Percentiles rank a stretch among this genome's conserved stretches.
Evolutionary conservation across 2,888 invertebrate species (phyloP).

Genomic region (Cosmopolites sordidus): DNA sequence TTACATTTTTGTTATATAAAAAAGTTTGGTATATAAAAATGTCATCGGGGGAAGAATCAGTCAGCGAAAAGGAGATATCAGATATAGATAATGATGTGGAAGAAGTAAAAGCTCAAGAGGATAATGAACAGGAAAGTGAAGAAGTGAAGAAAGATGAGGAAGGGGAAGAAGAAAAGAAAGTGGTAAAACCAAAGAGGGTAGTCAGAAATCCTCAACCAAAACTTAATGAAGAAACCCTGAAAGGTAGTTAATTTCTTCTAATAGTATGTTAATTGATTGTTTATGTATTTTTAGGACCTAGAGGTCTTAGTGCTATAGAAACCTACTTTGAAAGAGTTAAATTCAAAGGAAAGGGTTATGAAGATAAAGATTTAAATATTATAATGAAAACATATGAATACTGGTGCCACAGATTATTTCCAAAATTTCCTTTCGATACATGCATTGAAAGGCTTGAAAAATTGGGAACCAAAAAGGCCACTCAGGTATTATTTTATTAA

Average conservation of each 20-base stretch:
- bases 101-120: conserved; percentile 16
- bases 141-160: conserved; percentile 24
- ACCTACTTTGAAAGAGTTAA: conserved; percentile 76
- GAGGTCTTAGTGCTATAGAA: conserved; percentile 78
- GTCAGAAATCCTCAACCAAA: conserved; percentile 63
- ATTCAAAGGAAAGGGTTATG: conserved; percentile 77
- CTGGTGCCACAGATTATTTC: conserved; percentile 91
- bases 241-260: conserved; percentile 48
- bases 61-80: conserved; percentile 26
- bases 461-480: conserved; percentile 74
- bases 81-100: conserved; percentile 25
- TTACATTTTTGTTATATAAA: neutral
- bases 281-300: conserved; percentile 42
- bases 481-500: conserved; percentile 71
- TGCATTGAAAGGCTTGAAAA: conserved; percentile 74
- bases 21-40: conserved; percentile 7
- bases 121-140: conserved; percentile 25
- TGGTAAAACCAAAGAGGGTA: conserved; percentile 53
- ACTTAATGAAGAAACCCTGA: conserved; percentile 66
- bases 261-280: neutral
- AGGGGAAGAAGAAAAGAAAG: conserved; percentile 41
- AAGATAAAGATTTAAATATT: conserved; percentile 74
- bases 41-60: conserved; percentile 22
- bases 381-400: conserved; percentile 82
- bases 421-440: conserved; percentile 84